Conservation (phyloP, 2,113 vertebrate genomes). For the Zapornia atra region DNA sequence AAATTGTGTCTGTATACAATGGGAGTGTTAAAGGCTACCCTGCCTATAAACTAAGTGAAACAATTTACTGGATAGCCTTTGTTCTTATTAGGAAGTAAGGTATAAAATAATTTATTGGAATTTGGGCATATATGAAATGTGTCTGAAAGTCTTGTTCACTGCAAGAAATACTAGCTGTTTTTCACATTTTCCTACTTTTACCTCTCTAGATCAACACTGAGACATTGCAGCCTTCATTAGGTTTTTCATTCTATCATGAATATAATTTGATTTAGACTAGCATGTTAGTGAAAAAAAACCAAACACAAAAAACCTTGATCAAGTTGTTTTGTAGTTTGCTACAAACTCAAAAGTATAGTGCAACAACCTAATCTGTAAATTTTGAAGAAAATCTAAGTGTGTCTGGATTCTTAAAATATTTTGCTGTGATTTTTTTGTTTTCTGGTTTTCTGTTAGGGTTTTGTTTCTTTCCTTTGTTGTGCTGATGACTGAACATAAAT, state of each 20-base stretch:
- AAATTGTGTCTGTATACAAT: neutral
- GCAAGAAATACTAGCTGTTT: neutral
- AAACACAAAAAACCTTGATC: neutral
- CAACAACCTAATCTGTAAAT: neutral
- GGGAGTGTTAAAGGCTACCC: neutral
- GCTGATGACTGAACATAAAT: neutral
- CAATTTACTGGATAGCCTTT: neutral
- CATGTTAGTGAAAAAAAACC: neutral
- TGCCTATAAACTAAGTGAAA: neutral
- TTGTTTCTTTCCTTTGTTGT: neutral
- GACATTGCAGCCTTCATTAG: neutral
- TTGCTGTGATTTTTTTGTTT: neutral
- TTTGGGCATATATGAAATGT: neutral
- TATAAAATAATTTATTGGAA: neutral
- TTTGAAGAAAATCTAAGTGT: neutral
- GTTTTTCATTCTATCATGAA: neutral
- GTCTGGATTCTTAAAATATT: neutral
- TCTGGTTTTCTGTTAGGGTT: neutral
- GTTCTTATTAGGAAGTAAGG: neutral
- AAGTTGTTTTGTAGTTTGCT: neutral
- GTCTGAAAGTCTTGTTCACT: neutral
- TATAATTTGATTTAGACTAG: neutral
- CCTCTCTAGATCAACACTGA: neutral
- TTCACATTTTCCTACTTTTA: neutral
- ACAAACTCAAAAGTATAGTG: neutral